These are phyloP conservation scores for Drosophila borborema DNA, from an alignment of 2,888 invertebrate genomes.

Conservation along the genomic window DNA sequence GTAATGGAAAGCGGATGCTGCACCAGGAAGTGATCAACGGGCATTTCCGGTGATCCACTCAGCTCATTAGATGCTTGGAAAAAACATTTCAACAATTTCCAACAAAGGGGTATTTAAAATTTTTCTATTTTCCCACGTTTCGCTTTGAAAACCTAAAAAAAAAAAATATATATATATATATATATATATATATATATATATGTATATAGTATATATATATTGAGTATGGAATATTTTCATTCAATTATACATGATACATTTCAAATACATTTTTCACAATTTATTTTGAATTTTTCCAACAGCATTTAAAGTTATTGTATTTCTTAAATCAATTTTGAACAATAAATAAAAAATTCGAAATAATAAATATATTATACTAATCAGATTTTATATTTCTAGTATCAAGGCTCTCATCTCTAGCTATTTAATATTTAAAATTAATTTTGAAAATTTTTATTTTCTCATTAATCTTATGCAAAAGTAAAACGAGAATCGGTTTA, in stretches of 20 bases:
- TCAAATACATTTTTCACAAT: background rate
- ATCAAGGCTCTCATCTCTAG: no score
- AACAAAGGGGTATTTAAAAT: background rate
- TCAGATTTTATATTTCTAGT: no score
- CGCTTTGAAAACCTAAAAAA: background rate
- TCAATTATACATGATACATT: background rate
- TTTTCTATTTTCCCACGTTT: constrained; percentile 9
- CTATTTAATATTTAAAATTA: background rate
- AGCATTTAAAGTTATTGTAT: background rate
- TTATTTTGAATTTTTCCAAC: background rate
- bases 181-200: no score
- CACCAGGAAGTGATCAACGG: constrained; percentile 40
- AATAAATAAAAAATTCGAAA: no score
- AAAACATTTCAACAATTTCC: background rate
- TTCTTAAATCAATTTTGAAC: background rate
- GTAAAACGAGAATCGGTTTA: background rate
- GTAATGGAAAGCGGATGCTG: constrained; percentile 38
- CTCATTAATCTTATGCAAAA: background rate
- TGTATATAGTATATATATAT: no score
- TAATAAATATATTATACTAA: no score
- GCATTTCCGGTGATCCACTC: constrained; percentile 36
- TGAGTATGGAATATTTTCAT: background rate
- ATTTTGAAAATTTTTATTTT: background rate
- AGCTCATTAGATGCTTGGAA: constrained; percentile 12
- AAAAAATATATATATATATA: no score